phyloP scores from a whole-genome alignment of 2,888 invertebrate species.

The Caenorhabditis imperialis region DNA sequence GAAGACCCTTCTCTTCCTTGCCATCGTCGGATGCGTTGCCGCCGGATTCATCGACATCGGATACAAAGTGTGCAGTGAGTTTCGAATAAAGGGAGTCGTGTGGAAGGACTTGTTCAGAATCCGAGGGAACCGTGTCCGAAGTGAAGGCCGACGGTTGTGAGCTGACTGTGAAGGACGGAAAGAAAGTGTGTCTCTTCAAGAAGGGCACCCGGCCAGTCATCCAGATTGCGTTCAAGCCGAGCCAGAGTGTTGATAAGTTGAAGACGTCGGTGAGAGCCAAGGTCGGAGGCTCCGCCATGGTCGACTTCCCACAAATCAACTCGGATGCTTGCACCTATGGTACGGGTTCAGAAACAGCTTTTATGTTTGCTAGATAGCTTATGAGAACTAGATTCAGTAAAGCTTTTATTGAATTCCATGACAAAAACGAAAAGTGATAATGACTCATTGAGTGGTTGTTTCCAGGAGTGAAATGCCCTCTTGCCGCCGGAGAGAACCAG shows the following conservation, averaged over 20 bases:
- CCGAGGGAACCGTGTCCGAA: constrained; percentile 20
- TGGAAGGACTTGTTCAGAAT: not conserved
- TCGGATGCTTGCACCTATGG: constrained; percentile 60
- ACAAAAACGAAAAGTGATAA: too few relatives aligned
- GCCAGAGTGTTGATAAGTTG: constrained; percentile 26
- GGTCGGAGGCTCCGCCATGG: constrained; percentile 57
- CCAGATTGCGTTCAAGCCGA: constrained; percentile 44
- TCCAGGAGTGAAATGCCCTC: constrained; percentile 42
- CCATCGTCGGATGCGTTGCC: constrained; percentile 10
- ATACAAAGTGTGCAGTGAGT: constrained; percentile 30
- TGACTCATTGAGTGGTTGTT: not conserved
- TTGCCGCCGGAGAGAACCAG: constrained; percentile 25
- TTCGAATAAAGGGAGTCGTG: not conserved
- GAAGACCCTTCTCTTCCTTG: constrained; percentile 18
- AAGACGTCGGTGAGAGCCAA: constrained; percentile 61
- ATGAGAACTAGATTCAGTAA: too few relatives aligned
- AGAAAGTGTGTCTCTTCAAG: constrained; percentile 55
- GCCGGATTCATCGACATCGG: constrained; percentile 41
- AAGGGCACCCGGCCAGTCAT: constrained; percentile 40
- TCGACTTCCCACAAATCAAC: constrained; percentile 61
- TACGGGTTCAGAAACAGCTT: not conserved
- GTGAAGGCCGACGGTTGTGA: constrained; percentile 38
- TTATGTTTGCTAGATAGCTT: too few relatives aligned
- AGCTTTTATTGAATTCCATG: too few relatives aligned
- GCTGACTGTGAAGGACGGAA: constrained; percentile 31